Evolutionary conservation across 1,140 invertebrate species (phyloP), one percentile per base, ranked within the genome.

Genomic region (Anoplophora glabripennis): DNA sequence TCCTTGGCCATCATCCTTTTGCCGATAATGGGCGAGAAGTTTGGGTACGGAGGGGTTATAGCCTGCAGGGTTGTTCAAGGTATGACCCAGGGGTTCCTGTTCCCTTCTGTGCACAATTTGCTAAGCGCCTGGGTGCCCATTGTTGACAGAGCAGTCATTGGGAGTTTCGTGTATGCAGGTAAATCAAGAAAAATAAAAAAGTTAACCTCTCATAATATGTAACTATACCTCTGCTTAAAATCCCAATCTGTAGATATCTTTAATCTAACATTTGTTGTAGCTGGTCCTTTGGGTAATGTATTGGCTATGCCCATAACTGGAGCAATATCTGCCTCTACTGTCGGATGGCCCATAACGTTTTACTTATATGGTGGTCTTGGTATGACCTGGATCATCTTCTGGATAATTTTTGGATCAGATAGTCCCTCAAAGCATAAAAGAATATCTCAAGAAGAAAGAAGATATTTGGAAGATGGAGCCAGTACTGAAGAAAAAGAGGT

Each of bases 281-380:
- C 87, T 2, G 78, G 80, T 0, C 83, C 88, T 65, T 83, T 90
- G 57, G 89, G 90, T 3, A 86, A 86, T 4, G 83, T 92, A 1
- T 72, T 90, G 1, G 81, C 86, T 10, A 81, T 91, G 75, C 85
- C 87, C 0, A 73, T 88, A 33, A 85, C 84, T 34, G 90, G 89
- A 0, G 57, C 80, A 4, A 69, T 93, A 1, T 83, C 87, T 0
- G 80, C 77, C 4, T 86, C 86, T 0, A 57, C 57, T 47, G 60
- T 81, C 4, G 90, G 90, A 0, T 93, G 90, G 90, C 88, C 88
- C 0, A 79, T 84, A 14, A 84, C 89, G 7, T 93, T 92, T 72
- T 93, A 92, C 67, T 69, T 85, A 0, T 88, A 91, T 68, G 90
- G 90, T 53, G 77, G 67, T 4, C 57, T 85, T 0, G 79, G 84